Conservation (phyloP, 2,797 vertebrate species). For the Lagorchestes hirsutus region DNA sequence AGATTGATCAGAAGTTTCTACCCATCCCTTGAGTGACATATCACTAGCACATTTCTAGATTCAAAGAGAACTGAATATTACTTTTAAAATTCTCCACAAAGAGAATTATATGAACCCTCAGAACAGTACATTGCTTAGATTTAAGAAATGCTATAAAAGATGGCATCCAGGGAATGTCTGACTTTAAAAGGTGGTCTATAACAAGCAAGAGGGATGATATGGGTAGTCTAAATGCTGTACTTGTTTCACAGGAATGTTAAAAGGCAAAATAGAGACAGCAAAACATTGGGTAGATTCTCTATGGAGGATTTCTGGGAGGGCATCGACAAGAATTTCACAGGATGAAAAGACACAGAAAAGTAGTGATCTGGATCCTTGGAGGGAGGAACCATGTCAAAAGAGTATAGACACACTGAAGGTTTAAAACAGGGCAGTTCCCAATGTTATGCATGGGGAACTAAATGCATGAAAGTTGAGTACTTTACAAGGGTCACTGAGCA, state of each 20-base stretch:
- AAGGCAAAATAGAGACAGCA: background rate
- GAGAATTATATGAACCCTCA: background rate
- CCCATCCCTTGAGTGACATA: background rate
- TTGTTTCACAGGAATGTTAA: background rate
- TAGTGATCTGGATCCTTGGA: background rate
- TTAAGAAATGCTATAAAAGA: background rate
- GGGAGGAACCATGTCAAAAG: background rate
- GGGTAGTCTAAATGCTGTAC: background rate
- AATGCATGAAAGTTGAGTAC: background rate
- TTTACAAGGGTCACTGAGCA: background rate
- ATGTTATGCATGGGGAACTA: background rate
- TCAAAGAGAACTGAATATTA: background rate
- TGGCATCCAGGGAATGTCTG: background rate
- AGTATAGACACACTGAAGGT: background rate
- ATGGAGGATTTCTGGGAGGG: background rate
- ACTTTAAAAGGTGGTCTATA: background rate
- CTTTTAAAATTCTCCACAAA: background rate
- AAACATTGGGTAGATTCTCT: background rate
- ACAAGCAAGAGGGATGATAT: background rate
- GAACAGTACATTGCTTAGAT: background rate
- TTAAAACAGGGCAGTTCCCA: background rate
- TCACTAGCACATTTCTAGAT: background rate
- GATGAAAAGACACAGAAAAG: background rate
- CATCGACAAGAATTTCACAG: background rate
- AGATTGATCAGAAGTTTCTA: background rate